Evolutionary conservation across 1,140 invertebrate species (phyloP).

Genomic region (Polypedilum pembai): DNA sequence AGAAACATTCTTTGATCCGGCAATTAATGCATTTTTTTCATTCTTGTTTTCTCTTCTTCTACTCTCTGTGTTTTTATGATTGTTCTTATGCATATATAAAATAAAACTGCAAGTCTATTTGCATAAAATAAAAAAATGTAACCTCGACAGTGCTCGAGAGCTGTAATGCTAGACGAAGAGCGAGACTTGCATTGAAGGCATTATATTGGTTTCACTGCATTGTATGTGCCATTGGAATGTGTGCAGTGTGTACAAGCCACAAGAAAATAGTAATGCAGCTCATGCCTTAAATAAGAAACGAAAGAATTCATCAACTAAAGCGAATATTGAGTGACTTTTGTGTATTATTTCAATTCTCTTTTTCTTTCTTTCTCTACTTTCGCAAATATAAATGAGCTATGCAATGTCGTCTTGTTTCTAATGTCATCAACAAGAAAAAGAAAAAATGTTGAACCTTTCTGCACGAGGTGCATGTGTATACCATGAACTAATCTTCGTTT

Average conservation of each 20-base stretch:
- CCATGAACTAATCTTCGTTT: neutral
- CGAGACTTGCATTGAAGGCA: neutral
- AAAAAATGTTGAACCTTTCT: no score
- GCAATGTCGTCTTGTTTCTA: no score
- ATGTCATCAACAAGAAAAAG: no score
- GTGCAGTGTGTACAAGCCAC: neutral
- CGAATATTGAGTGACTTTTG: no score
- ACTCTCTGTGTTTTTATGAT: neutral
- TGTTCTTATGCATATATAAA: neutral
- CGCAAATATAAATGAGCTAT: no score
- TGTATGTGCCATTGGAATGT: slow-evolving; percentile 3
- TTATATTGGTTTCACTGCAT: slow-evolving; percentile 9
- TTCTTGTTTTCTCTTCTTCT: neutral
- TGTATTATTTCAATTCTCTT: no score
- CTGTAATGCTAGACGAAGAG: slow-evolving; percentile 17
- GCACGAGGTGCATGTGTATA: no score
- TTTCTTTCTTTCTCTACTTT: no score
- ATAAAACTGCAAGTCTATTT: neutral
- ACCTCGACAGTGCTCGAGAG: neutral
- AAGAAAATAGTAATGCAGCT: no score
- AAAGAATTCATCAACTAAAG: no score
- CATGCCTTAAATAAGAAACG: no score
- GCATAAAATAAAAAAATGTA: slow-evolving; percentile 19
- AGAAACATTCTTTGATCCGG: slow-evolving; percentile 2
- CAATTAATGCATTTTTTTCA: slow-evolving; percentile 16